phyloP scores from a whole-genome alignment of 2,113 vertebrate genomes.

The Rhinolophus ferrumequinum region DNA sequence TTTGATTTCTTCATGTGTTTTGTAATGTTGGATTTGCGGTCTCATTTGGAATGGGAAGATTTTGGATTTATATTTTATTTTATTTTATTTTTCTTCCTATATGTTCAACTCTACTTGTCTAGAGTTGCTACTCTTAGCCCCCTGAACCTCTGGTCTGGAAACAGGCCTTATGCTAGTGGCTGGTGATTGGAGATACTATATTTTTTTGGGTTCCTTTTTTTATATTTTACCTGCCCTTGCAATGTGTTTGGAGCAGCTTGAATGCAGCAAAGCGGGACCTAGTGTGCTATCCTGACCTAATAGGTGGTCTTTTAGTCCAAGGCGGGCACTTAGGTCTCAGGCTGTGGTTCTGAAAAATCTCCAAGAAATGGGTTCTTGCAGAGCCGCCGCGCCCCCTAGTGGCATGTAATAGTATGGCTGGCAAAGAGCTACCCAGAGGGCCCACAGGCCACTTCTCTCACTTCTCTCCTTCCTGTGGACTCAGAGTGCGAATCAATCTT shows the following conservation, averaged over 20 bases:
- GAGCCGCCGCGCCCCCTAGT: rapidly evolving
- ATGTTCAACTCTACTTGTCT: background rate
- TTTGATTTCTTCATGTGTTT: background rate
- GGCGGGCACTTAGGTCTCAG: background rate
- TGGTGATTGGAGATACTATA: background rate
- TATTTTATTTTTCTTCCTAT: background rate
- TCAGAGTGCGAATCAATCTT: background rate
- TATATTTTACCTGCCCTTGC: background rate
- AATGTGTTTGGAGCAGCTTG: background rate
- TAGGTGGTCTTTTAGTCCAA: background rate
- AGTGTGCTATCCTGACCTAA: background rate
- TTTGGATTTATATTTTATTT: background rate
- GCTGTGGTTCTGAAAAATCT: background rate
- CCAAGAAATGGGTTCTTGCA: background rate
- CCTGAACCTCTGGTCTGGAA: background rate
- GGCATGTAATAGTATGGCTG: background rate
- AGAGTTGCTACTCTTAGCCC: background rate
- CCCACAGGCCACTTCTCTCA: background rate
- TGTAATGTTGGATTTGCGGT: background rate
- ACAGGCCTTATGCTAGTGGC: background rate
- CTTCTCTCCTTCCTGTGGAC: background rate
- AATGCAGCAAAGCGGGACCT: background rate
- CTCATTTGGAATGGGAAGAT: background rate
- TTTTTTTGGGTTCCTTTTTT: background rate
- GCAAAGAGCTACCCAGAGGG: background rate